phyloP scores from a whole-genome alignment of 2,797 vertebrate species.

The Bovichtus variegatus region DNA sequence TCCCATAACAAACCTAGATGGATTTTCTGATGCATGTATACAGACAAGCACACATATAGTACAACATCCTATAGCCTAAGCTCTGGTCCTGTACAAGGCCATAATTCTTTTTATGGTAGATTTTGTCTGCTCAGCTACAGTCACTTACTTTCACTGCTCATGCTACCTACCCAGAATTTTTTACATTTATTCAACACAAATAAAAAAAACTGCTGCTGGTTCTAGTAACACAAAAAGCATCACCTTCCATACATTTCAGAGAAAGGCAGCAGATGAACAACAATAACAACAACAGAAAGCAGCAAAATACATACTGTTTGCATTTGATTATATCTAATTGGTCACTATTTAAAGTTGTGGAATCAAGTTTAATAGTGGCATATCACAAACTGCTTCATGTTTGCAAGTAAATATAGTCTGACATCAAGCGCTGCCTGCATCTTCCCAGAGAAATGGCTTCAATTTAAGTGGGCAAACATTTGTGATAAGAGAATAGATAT shows the following conservation, averaged over 20 bases:
- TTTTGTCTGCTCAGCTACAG: too few relatives aligned
- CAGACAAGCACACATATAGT: neutral
- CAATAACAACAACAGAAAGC: neutral
- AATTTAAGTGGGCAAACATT: slow-evolving; percentile 3
- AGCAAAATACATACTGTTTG: neutral
- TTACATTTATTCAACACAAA: neutral
- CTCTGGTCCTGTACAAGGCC: too few relatives aligned
- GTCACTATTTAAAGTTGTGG: neutral
- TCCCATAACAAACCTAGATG: slow-evolving; percentile 18
- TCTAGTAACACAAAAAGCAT: neutral
- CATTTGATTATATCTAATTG: neutral
- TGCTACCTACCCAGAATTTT: neutral
- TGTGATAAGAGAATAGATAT: slow-evolving; percentile 13
- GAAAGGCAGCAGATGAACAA: neutral
- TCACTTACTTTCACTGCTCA: neutral
- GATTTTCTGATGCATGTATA: neutral
- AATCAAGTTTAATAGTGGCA: neutral
- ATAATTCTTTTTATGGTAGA: too few relatives aligned
- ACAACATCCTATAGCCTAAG: too few relatives aligned
- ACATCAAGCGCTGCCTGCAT: neutral
- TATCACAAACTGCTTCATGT: neutral
- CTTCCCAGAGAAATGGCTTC: slow-evolving; percentile 6
- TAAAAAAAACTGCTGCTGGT: neutral
- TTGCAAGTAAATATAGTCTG: neutral
- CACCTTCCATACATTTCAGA: neutral